Evolutionary conservation across 2,888 invertebrate genomes (phyloP).

Genomic region (Pyrocoelia pectoralis): DNA sequence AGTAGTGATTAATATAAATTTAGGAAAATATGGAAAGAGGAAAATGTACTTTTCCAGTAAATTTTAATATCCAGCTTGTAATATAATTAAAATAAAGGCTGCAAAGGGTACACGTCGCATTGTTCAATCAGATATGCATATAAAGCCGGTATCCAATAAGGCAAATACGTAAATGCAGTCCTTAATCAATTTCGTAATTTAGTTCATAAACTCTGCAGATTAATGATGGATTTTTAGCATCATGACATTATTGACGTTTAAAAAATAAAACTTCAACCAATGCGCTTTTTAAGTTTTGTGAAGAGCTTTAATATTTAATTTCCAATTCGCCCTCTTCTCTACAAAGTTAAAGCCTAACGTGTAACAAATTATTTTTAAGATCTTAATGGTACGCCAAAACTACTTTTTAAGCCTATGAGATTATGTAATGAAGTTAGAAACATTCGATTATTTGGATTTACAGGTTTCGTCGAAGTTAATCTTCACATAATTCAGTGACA

Average conservation of each 20-base stretch:
- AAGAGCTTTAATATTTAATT: slow-evolving; percentile 6
- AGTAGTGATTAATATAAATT: too few relatives aligned
- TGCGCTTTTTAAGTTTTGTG: slow-evolving; percentile 14
- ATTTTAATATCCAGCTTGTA: too few relatives aligned
- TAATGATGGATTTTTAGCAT: slow-evolving; percentile 40
- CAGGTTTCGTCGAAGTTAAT: background rate
- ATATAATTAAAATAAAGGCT: too few relatives aligned
- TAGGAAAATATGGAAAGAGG: too few relatives aligned
- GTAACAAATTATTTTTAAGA: too few relatives aligned
- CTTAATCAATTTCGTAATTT: slow-evolving; percentile 10
- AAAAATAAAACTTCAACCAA: slow-evolving; percentile 23
- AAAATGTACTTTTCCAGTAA: too few relatives aligned
- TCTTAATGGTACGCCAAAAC: background rate
- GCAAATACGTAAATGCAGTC: slow-evolving; percentile 9
- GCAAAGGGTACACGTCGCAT: too few relatives aligned
- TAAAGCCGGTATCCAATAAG: background rate
- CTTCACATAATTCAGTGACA: background rate
- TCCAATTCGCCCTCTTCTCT: background rate
- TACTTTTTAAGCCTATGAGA: too few relatives aligned
- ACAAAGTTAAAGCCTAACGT: background rate
- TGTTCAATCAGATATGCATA: slow-evolving; percentile 4
- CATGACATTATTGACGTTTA: slow-evolving; percentile 44
- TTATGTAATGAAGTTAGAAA: too few relatives aligned
- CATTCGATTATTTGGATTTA: too few relatives aligned
- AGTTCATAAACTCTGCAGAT: slow-evolving; percentile 39